Evolutionary conservation across 2,113 vertebrate species (phyloP).

Genomic region (Equus przewalskii): DNA sequence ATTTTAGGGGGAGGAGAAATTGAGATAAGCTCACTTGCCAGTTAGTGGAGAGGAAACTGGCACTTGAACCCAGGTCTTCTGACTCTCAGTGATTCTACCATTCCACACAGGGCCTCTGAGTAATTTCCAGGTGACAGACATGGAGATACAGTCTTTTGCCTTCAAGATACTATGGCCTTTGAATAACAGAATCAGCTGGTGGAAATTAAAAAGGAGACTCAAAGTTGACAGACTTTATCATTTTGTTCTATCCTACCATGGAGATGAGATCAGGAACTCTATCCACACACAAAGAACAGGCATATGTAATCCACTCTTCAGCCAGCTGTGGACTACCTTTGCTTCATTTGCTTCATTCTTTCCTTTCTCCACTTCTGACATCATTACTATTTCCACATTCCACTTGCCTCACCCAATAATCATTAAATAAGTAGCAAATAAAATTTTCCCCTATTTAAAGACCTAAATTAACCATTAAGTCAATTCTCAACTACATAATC

Average conservation of each 20-base stretch:
- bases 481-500: conserved; percentile 27
- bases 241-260: background rate
- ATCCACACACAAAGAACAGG: conserved; percentile 33
- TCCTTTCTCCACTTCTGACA: conserved; percentile 41
- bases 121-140: background rate
- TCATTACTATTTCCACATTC: background rate
- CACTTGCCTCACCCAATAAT: background rate
- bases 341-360: background rate
- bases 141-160: background rate
- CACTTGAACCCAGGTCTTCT: conserved; percentile 29
- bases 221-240: background rate
- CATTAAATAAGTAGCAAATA: conserved; percentile 17
- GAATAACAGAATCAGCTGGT: background rate
- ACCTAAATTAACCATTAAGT: conserved; percentile 38
- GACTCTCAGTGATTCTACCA: background rate
- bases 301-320: background rate
- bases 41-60: conserved; percentile 1
- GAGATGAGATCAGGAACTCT: conserved; percentile 14
- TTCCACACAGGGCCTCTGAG: background rate
- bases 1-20: conserved; percentile 11
- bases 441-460: conserved; percentile 40
- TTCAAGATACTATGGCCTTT: background rate
- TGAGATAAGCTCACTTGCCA: background rate
- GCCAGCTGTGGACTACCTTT: background rate
- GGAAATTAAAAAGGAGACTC: background rate